These are phyloP conservation scores for Sebastes diaconus DNA, from an alignment of 2,797 vertebrate genomes.

Conservation along the genomic window DNA sequence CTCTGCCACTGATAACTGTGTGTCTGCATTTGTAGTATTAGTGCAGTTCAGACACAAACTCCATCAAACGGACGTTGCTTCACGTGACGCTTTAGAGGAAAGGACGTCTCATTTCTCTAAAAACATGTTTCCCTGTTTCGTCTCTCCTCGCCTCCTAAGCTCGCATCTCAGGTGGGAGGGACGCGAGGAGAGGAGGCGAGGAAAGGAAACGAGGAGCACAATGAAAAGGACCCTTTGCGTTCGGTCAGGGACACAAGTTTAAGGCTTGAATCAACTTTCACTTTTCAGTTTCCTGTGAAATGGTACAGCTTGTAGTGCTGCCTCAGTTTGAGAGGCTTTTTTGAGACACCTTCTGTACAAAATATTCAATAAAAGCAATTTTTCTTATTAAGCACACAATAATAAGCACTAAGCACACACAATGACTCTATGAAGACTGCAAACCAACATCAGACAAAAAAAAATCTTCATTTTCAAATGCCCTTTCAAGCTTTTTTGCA, in stretches of 20 bases:
- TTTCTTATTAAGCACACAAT: neutral
- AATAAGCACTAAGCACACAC: neutral
- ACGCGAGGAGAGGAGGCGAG: too few species aligned
- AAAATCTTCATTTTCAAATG: constrained; percentile 21
- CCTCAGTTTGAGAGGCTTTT: neutral
- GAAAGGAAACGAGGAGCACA: too few species aligned
- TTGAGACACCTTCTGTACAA: neutral
- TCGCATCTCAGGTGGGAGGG: too few species aligned
- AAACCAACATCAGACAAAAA: constrained; percentile 10
- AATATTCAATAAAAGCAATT: neutral
- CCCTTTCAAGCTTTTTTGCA: constrained; percentile 51
- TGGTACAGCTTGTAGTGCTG: neutral
- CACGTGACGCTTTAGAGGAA: too few species aligned
- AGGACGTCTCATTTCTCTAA: too few species aligned
- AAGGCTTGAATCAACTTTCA: neutral
- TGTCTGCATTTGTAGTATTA: too few species aligned
- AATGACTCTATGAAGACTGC: neutral
- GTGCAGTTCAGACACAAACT: too few species aligned
- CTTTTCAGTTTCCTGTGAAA: neutral
- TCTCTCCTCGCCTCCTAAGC: too few species aligned
- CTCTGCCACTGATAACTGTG: too few species aligned
- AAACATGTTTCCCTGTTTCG: too few species aligned
- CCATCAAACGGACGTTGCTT: too few species aligned
- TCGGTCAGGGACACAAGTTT: neutral
- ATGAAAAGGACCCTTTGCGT: neutral